Conservation (phyloP, 1,140 invertebrate genomes). For the Brachionus calyciflorus region DNA sequence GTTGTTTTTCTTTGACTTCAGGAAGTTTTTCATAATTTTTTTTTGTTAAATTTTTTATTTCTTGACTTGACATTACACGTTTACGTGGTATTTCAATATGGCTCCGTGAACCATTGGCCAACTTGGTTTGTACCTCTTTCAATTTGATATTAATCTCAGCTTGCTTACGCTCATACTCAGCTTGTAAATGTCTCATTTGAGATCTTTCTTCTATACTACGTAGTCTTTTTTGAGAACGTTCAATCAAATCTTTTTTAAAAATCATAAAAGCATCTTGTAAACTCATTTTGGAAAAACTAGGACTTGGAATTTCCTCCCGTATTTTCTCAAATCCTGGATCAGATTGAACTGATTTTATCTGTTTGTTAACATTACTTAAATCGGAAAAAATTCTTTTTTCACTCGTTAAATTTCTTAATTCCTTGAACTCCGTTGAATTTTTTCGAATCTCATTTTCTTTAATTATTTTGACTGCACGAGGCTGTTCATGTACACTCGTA, state of each 20-base stretch:
- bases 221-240: constrained; percentile 20
- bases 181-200: neutral
- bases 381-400: neutral
- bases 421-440: neutral
- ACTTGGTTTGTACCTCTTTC: constrained; percentile 4
- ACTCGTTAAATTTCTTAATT: neutral
- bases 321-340: neutral
- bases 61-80: constrained; percentile 5
- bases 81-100: constrained; percentile 7
- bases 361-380: neutral
- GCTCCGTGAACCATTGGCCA: neutral
- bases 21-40: constrained; percentile 45
- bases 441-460: constrained; percentile 36
- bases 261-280: constrained; percentile 40
- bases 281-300: constrained; percentile 8
- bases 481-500: neutral
- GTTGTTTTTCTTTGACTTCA: constrained; percentile 35
- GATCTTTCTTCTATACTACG: constrained; percentile 20
- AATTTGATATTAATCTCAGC: constrained; percentile 4
- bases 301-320: neutral
- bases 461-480: neutral
- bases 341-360: neutral
- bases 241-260: constrained; percentile 35
- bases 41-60: constrained; percentile 31
- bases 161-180: constrained; percentile 17